These are phyloP conservation scores for Planococcus citri DNA, from an alignment of 1,140 invertebrate genomes.

Conservation along the genomic window DNA sequence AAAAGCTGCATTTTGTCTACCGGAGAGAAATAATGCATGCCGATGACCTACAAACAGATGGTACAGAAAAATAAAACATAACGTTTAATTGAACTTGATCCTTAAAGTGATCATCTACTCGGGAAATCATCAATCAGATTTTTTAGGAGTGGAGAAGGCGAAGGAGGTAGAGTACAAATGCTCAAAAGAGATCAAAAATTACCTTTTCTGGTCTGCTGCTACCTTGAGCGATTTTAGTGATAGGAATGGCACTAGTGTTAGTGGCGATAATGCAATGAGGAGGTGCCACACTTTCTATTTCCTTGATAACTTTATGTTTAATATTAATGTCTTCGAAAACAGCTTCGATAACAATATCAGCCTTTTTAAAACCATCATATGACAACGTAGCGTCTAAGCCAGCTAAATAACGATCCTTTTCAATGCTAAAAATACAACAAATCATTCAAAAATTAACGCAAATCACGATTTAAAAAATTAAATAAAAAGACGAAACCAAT, in stretches of 20 bases:
- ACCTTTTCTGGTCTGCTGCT: slow-evolving; percentile 89
- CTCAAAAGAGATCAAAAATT: slow-evolving; percentile 1
- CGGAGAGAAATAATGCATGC: slow-evolving; percentile 99
- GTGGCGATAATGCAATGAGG: slow-evolving; percentile 90
- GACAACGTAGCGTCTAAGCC: slow-evolving; percentile 66
- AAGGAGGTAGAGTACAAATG: too few species aligned
- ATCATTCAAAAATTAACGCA: slow-evolving; percentile 20
- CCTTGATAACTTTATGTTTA: slow-evolving; percentile 95
- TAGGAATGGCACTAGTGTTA: slow-evolving; percentile 96
- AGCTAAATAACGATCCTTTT: slow-evolving; percentile 66
- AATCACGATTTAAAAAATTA: neutral
- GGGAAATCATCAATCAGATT: neutral
- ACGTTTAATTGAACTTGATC: too few species aligned
- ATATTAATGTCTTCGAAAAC: slow-evolving; percentile 95
- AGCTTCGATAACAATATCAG: slow-evolving; percentile 95
- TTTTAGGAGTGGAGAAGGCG: too few species aligned
- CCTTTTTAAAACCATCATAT: slow-evolving; percentile 76
- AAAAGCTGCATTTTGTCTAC: slow-evolving; percentile 99
- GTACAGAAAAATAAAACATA: neutral
- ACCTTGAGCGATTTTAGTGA: slow-evolving; percentile 83
- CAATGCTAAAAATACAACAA: slow-evolving; percentile 43
- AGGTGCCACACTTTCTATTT: slow-evolving; percentile 77
- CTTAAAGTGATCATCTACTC: neutral
- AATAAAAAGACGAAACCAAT: neutral
- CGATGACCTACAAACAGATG: slow-evolving; percentile 50